Percentiles rank a stretch among this genome's conserved stretches.
Conservation (phyloP, 23 tunicate genomes). For the Phallusia fumigata region DNA sequence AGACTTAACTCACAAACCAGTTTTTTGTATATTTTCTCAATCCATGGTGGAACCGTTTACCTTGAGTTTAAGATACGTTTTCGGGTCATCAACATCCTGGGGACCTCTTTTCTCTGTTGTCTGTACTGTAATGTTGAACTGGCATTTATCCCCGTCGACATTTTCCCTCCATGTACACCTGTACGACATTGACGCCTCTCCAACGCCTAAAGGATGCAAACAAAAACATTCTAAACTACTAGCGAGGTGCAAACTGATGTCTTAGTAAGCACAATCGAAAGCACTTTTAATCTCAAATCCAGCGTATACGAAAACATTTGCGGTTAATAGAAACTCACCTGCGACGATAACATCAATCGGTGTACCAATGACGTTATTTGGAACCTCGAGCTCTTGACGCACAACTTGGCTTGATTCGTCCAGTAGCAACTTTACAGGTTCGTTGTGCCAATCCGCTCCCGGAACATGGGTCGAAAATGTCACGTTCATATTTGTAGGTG, state of each 20-base stretch:
- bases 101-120: background rate
- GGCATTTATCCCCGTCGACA: conserved; percentile 48
- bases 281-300: no score
- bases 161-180: conserved; percentile 45
- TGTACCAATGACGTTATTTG: background rate
- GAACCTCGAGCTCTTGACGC: conserved; percentile 16
- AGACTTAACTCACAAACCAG: no score
- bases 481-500: background rate
- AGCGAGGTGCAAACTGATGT: background rate
- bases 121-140: conserved; percentile 19
- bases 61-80: no score
- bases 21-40: no score
- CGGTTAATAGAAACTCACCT: conserved; percentile 1
- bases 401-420: conserved; percentile 1
- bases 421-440: background rate
- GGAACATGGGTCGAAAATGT: background rate
- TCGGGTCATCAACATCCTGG: no score
- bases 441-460: background rate
- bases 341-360: conserved; percentile 15
- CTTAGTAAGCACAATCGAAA: background rate
- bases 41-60: no score
- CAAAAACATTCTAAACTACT: background rate
- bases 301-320: no score
- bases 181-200: conserved; percentile 51
- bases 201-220: conserved; percentile 14